Conservation (phyloP, 2,113 vertebrate species). For the Macquaria australasica region DNA sequence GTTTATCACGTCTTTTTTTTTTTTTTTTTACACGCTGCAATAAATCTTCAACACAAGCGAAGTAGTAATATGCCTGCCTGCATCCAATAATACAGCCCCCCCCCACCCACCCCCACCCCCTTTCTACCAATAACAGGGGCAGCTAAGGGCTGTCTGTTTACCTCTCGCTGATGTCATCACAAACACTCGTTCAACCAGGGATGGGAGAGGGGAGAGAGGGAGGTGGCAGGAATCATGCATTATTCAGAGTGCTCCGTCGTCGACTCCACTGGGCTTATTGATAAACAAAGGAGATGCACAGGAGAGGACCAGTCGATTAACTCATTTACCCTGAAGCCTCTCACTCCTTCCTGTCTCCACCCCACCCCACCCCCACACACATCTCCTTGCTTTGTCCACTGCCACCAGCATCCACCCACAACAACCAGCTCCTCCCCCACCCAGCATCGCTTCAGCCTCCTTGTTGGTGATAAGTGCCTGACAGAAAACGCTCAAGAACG, state of each 20-base stretch:
- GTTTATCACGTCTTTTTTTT: conserved; percentile 32
- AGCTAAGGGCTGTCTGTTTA: conserved; percentile 84
- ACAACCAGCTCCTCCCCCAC: conserved; percentile 39
- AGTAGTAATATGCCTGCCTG: conserved; percentile 69
- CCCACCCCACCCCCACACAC: conserved; percentile 4
- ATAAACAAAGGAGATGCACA: conserved; percentile 91
- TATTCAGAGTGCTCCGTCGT: conserved; percentile 87
- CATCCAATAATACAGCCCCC: conserved; percentile 69
- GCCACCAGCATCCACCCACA: conserved; percentile 48
- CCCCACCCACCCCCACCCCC: neutral
- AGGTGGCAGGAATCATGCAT: conserved; percentile 84
- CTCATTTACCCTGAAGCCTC: conserved; percentile 87
- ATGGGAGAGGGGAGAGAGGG: conserved; percentile 72
- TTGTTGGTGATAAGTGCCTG: conserved; percentile 67
- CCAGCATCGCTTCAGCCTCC: conserved; percentile 31
- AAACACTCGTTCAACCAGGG: conserved; percentile 89
- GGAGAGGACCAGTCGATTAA: conserved; percentile 91
- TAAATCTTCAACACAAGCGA: conserved; percentile 69
- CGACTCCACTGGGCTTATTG: conserved; percentile 88
- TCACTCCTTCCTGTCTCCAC: conserved; percentile 55
- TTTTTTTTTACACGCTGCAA: conserved; percentile 31
- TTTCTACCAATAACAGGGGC: conserved; percentile 52
- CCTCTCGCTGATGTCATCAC: conserved; percentile 92
- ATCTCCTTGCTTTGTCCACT: conserved; percentile 47
- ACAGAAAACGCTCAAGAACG: conserved; percentile 61